Percentiles rank a stretch among this genome's conserved stretches.
phyloP scores from a whole-genome alignment of 2,113 vertebrate species.

The Mormyrus lacerda region DNA sequence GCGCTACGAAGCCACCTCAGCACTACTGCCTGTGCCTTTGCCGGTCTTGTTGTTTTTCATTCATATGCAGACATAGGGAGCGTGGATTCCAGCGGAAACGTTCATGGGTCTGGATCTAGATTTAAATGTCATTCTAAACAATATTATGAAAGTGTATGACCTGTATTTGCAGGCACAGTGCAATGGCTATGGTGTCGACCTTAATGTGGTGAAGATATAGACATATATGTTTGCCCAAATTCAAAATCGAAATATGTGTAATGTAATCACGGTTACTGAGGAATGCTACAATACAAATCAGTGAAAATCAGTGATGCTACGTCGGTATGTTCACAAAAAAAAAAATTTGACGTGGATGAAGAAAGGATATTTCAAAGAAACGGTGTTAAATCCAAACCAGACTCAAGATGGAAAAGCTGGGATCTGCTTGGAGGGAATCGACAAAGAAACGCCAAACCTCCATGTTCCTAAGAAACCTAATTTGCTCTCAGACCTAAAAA shows the following conservation, averaged over 20 bases:
- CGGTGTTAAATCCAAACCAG: neutral
- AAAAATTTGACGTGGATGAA: neutral
- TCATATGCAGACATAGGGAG: neutral
- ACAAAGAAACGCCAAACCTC: neutral
- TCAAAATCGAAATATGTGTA: neutral
- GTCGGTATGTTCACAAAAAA: neutral
- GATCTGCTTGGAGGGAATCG: neutral
- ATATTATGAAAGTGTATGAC: neutral
- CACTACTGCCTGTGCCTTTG: neutral
- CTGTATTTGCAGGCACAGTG: neutral
- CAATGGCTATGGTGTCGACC: neutral
- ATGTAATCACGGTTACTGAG: neutral
- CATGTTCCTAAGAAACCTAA: neutral
- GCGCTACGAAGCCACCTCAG: neutral
- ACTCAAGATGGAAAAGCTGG: neutral
- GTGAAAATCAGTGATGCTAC: neutral
- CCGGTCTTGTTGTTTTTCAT: neutral
- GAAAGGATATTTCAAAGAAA: neutral
- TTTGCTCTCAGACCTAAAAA: neutral
- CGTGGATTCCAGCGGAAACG: neutral
- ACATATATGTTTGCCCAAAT: neutral
- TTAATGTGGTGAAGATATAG: neutral
- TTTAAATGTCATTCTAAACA: neutral
- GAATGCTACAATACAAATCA: neutral
- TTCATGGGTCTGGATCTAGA: neutral